Percentiles rank a stretch among this genome's conserved stretches.
phyloP scores from a whole-genome alignment of 2,888 invertebrate species.

The Pachycephus smyrnensis region DNA sequence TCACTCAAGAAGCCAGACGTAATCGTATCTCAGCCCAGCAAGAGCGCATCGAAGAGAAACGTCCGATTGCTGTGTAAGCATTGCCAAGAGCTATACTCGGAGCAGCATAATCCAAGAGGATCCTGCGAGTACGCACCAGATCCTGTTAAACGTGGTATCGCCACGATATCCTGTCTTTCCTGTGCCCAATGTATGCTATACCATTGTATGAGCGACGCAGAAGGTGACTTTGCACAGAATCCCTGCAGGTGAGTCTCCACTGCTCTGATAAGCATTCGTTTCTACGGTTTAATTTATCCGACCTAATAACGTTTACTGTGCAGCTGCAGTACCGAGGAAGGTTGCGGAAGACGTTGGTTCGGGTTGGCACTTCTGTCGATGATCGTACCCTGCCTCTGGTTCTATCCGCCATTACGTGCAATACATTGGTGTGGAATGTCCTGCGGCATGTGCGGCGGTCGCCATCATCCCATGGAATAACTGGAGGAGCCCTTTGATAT shows the following conservation, averaged over 20 bases:
- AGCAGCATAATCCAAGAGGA: constrained; percentile 88
- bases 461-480: constrained; percentile 72
- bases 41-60: constrained; percentile 59
- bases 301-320: constrained; percentile 1
- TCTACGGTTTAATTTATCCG: too few species aligned
- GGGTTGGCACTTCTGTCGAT: constrained; percentile 87
- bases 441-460: constrained; percentile 86
- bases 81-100: constrained; percentile 84
- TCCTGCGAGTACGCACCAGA: constrained; percentile 91
- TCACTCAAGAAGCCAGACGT: constrained; percentile 76
- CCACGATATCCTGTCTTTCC: constrained; percentile 84
- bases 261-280: too few species aligned
- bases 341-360: constrained; percentile 85
- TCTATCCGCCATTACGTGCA: constrained; percentile 88
- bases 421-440: constrained; percentile 86
- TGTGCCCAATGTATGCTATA: constrained; percentile 92
- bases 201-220: constrained; percentile 92
- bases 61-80: constrained; percentile 73
- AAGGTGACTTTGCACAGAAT: constrained; percentile 87
- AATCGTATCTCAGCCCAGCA: constrained; percentile 69
- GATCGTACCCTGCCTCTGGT: constrained; percentile 93
- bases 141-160: constrained; percentile 82
- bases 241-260: constrained; percentile 75
- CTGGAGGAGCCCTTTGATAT: constrained; percentile 65
- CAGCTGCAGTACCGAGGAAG: constrained; percentile 71